Evolutionary conservation across 1,140 invertebrate species (phyloP).

Genomic region (Cotesia glomerata): DNA sequence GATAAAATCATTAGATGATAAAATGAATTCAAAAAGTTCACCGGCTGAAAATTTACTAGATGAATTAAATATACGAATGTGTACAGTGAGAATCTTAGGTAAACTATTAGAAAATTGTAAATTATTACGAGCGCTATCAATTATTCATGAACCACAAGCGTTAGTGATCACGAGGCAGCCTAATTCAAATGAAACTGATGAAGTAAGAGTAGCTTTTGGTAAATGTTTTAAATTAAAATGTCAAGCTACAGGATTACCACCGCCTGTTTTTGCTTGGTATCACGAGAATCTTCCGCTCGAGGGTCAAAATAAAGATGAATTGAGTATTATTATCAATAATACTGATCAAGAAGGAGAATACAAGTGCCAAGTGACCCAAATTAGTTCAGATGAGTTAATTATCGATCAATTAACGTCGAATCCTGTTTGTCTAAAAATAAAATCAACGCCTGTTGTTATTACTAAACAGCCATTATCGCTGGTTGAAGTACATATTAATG

Average conservation of each 20-base stretch:
- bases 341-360: slow-evolving; percentile 45
- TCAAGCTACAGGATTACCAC: slow-evolving; percentile 48
- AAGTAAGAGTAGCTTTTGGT: slow-evolving; percentile 35
- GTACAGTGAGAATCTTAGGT: slow-evolving; percentile 43
- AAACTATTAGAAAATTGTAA: slow-evolving; percentile 42
- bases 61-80: slow-evolving; percentile 46
- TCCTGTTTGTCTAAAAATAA: slow-evolving; percentile 40
- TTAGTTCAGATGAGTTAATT: slow-evolving; percentile 30
- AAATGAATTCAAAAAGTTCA: slow-evolving; percentile 23
- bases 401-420: slow-evolving; percentile 34
- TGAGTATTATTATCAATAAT: slow-evolving; percentile 39
- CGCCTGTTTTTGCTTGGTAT: slow-evolving; percentile 48
- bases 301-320: slow-evolving; percentile 23
- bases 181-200: slow-evolving; percentile 12
- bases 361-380: slow-evolving; percentile 44
- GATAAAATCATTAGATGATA: slow-evolving; percentile 37
- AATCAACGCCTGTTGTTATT: slow-evolving; percentile 40
- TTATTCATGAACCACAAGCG: slow-evolving; percentile 43
- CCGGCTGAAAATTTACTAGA: slow-evolving; percentile 43
- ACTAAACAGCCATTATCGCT: slow-evolving; percentile 41
- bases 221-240: slow-evolving; percentile 38
- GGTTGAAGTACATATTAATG: slow-evolving; percentile 42
- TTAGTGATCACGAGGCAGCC: slow-evolving; percentile 43
- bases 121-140: slow-evolving; percentile 40
- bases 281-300: slow-evolving; percentile 38